Base-by-base conservation (phyloP, 2,888 invertebrate species). In the Imbricaverruca yamaguchii region DNA sequence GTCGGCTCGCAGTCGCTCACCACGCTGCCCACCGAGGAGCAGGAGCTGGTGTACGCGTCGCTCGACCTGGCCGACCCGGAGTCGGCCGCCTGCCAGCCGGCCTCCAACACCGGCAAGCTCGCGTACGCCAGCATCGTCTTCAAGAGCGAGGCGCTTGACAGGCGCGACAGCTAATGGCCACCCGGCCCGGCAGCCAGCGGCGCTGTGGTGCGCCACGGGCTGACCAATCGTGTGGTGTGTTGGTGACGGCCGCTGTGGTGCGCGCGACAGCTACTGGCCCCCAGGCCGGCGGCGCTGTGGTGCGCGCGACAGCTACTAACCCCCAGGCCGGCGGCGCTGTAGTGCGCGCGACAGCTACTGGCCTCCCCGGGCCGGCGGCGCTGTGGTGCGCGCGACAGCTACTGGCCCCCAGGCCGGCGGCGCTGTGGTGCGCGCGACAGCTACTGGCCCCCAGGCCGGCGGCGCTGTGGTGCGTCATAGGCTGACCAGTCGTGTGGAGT, bases 41-140 rank as follows among this genome's bases (percentile, higher is more conserved):
- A 53, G 53, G 74, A 74, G 74, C 15, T 74, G 74, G 74, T 74
- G 74, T 74, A 74, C 74, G 55, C 74, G 12, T 74, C 74, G 74
- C 74, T 74, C 6, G 74, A 74, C 74, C 74, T 74, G 21, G 74
- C 53, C 55, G 55, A 74, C 39, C 15, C 15, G 10, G 53, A 55
- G 21, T 3, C 74, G 9, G 55, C 74, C 55, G 74, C 55, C 74
- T 21, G 74, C 55, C 74, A 74, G 74, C 53, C 74, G 74, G 53
- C 10, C 10, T 18, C 74, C 74, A 55, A 12, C 55, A 9, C 74
- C 74, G 13, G 21, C 74, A 55, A 55, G 39, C 74, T 74, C 21
- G 55, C 74, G 6, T 74, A 74, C 74, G 74, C 74, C 55, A 74
- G 55, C 13, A 74, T 74, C 55, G 74, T 55, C 74, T 74, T 74